phyloP scores from a whole-genome alignment of 2,113 vertebrate genomes.

The Platysternon megacephalum region DNA sequence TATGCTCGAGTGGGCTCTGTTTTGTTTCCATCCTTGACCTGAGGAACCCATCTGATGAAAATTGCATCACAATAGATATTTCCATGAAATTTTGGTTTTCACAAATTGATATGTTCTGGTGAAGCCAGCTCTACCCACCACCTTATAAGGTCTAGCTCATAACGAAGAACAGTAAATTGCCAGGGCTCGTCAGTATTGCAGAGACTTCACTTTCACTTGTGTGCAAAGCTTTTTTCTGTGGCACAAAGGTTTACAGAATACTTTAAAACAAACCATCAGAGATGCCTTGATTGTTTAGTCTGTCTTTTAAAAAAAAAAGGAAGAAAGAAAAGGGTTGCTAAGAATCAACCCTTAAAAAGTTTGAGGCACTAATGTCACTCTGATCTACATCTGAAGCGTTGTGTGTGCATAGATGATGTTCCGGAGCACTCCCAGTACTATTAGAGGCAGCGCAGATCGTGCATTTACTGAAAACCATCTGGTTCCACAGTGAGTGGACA shows the following conservation, averaged over 20 bases:
- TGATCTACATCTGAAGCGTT: neutral
- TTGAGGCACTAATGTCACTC: neutral
- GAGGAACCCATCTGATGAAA: neutral
- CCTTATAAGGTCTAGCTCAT: neutral
- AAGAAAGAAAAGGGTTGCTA: neutral
- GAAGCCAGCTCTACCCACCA: neutral
- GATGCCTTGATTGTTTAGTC: neutral
- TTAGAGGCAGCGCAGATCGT: neutral
- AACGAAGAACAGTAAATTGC: neutral
- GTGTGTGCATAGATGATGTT: neutral
- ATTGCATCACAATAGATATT: neutral
- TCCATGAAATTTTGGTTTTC: neutral
- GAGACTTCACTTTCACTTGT: neutral
- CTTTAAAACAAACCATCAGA: neutral
- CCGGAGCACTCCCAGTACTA: neutral
- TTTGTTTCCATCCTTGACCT: neutral
- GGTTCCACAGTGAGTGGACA: neutral
- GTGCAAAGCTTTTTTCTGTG: neutral
- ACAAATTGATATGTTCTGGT: neutral
- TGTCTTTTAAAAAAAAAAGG: neutral
- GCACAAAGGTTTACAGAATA: neutral
- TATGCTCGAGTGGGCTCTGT: neutral
- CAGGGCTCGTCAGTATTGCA: neutral
- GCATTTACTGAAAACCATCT: constrained; percentile 25
- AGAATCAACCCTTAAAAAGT: neutral